Evolutionary conservation across 2,888 invertebrate genomes (phyloP).

Genomic region (Zonitis immaculata): DNA sequence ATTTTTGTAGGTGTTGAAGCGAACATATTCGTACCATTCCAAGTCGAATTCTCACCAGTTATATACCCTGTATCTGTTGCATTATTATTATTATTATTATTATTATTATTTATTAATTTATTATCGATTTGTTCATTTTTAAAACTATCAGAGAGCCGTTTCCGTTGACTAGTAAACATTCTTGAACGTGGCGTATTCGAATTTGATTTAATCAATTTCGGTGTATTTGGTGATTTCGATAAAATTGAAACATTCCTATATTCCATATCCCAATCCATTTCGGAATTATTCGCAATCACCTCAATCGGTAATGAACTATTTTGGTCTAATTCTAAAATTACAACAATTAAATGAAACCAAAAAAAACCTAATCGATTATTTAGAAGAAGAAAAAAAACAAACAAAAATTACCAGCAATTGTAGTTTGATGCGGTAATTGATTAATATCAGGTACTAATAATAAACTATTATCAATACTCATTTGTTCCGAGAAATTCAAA

Average conservation of each 20-base stretch:
- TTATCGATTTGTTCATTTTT: constrained; percentile 29
- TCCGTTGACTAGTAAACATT: constrained; percentile 42
- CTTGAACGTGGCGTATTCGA: constrained; percentile 41
- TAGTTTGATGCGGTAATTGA: constrained; percentile 25
- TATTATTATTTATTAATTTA: constrained; percentile 13
- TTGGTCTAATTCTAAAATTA: not conserved
- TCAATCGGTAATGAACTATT: not conserved
- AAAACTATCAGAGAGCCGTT: constrained; percentile 47
- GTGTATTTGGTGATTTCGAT: constrained; percentile 26
- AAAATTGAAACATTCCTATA: constrained; percentile 38
- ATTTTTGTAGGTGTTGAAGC: constrained; percentile 44
- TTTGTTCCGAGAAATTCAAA: constrained; percentile 35
- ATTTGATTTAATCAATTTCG: constrained; percentile 39
- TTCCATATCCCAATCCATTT: constrained; percentile 46
- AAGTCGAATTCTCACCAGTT: constrained; percentile 34
- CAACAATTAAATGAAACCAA: too few relatives aligned
- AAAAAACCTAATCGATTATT: too few relatives aligned
- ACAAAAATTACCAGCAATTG: constrained; percentile 25
- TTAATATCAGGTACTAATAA: constrained; percentile 46
- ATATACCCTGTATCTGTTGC: constrained; percentile 41
- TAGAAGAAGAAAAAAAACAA: too few relatives aligned
- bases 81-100: constrained; percentile 24
- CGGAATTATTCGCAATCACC: constrained; percentile 31
- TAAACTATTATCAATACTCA: constrained; percentile 31
- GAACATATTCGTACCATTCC: constrained; percentile 33